Evolutionary conservation across 2,888 invertebrate genomes (phyloP), one percentile per base, ranked within the genome.

Genomic region (Escarpia spicata): DNA sequence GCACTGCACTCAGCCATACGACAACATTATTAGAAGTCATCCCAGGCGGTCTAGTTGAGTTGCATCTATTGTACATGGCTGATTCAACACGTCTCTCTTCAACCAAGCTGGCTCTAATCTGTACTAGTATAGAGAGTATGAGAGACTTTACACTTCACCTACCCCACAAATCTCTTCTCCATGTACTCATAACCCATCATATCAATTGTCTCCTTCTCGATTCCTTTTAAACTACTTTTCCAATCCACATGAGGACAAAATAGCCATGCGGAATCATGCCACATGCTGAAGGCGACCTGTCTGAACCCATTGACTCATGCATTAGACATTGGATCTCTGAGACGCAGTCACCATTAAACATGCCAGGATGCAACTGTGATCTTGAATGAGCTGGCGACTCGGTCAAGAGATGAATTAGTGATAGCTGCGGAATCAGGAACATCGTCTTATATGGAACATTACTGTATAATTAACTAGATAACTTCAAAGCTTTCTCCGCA

Each of bases 321-420:
- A 75, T 75, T 75, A 75, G 75, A 75, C 26, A 75, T 26, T 19
- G 75, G n/a, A 75, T 75, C 75, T 75, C 19, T n/a, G 75, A 75
- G 75, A 6, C 75, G 2, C 26, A 75, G 75, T 19, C 75, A 75
- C 75, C 75, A 75, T 75, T 26, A 75, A 75, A 75, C 75, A 75
- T 19, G 75, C 2, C 4, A 75, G 75, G 75, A 75, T 75, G 52
- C 52, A 52, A 52, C 2, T 9, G 52, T 52, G 75, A 75, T 75
- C n/a, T 75, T 26, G 75, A 75, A 75, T 75, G 75, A n/a, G 75
- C 75, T 75, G 75, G n/a, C 75, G n/a, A 75, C 75, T 75, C 19
- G 75, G 75, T 75, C 75, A 75, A 75, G 19, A 75, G 75, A 75
- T 75, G 75, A 75, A 75, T 75, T 75, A 75, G 75, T 75, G 75